phyloP scores from a whole-genome alignment of 1,140 invertebrate genomes.

The Coenobita brevimanus region DNA sequence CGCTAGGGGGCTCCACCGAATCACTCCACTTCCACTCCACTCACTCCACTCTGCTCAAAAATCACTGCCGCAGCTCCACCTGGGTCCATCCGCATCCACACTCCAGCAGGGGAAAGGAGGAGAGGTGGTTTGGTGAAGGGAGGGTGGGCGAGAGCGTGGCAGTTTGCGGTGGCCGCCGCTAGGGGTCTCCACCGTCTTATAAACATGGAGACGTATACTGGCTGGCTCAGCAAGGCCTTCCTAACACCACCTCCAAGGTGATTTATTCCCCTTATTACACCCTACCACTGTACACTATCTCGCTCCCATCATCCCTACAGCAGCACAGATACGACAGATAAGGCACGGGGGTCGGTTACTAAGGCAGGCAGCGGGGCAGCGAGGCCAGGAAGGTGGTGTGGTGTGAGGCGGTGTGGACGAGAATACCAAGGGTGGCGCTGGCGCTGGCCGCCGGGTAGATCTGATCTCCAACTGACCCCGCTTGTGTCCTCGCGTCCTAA shows the following conservation, averaged over 20 bases:
- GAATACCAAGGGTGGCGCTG: conserved; percentile 54
- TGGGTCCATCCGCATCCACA: no score
- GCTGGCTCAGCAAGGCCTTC: no score
- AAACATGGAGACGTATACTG: conserved; percentile 60
- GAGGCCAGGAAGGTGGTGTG: no score
- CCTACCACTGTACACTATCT: no score
- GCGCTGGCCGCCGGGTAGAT: conserved; percentile 62
- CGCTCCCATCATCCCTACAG: no score
- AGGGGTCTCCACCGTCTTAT: conserved; percentile 59
- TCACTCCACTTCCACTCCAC: no score
- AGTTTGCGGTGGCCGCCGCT: conserved; percentile 57
- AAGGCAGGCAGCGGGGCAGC: no score
- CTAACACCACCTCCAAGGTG: no score
- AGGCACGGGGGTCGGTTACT: no score
- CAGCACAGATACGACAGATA: no score
- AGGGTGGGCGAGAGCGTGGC: not conserved
- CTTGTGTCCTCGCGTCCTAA: conserved; percentile 62
- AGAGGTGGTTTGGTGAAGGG: conserved; percentile 11
- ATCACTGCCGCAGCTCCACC: not conserved
- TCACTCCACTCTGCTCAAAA: conserved; percentile 7
- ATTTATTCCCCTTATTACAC: no score
- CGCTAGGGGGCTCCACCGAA: conserved; percentile 58
- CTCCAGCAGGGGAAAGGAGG: not conserved
- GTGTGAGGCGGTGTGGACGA: no score
- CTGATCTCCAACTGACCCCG: conserved; percentile 66